Evolutionary conservation across 2,797 vertebrate genomes (phyloP), one percentile per base, ranked within the genome.

Genomic region (Microctenopoma stevenorrisi): DNA sequence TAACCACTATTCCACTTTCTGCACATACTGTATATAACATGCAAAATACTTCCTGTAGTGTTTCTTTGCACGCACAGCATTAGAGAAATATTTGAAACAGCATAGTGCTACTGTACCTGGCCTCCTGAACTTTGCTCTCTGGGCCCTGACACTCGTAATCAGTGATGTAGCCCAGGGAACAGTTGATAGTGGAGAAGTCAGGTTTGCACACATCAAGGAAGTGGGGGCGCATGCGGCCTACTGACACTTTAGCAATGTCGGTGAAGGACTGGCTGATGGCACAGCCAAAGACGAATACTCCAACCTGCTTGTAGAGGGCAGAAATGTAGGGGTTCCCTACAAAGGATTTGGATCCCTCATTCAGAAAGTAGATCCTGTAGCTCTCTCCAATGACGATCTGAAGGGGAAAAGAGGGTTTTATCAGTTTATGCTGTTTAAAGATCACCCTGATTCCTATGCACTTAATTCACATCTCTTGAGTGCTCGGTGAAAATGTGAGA

Each of bases 211-310:
- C 95, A 0, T 93, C 95, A n/a, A 99, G 87, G 87, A 99, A 99
- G 83, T 98, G 96, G 0, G 97, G 97, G 46, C 97, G 93, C 93
- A 99, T 92, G 72, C 97, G 97, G 15, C 97, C 97, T 18, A 99
- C 96, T 0, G 97, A 97, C 86, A 98, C 97, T 85, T 99, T 99
- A 79, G 97, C 97, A 28, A 99, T 98, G 94, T 98, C 96, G 1
- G 97, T 99, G 94, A 98, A 98, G 68, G 97, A 98, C 88, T 96
- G 97, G 89, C 96, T 98, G 93, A 99, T 94, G 82, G 97, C 97
- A 0, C 97, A 97, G 93, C 97, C 97, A 0, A 98, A 98, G 76
- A 96, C 79, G 55, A 99, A 99, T 85, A 97, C 96, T 5, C 97
- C 97, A 13, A 98, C 95, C 88, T 98, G 97, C 92, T 96, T 98